Evolutionary conservation across 92 coral and sea anemone species (phyloP).

Genomic region (Epizoanthus scotinus): DNA sequence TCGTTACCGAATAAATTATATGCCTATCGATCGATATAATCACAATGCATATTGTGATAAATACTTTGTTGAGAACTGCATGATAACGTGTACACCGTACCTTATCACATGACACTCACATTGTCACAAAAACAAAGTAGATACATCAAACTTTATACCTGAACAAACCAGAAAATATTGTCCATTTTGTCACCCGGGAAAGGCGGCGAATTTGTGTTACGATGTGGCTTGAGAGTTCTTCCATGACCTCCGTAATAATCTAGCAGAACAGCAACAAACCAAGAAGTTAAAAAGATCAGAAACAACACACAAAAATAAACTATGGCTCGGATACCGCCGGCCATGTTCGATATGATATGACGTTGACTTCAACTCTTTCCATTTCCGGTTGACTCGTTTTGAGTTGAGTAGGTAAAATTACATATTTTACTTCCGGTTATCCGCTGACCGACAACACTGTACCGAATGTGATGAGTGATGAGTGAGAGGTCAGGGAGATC

Average conservation of each 20-base stretch:
- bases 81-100: not conserved
- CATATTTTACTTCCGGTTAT: not conserved
- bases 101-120: constrained; percentile 27
- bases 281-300: constrained; percentile 71
- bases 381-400: constrained; percentile 34
- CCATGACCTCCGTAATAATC: constrained; percentile 92
- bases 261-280: constrained; percentile 80
- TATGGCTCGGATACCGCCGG: constrained; percentile 56
- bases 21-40: no score
- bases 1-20: no score
- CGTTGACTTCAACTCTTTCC: not conserved
- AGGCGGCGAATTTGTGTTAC: constrained; percentile 70
- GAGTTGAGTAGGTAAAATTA: not conserved
- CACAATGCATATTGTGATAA: not conserved
- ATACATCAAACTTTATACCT: constrained; percentile 67
- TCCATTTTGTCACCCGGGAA: constrained; percentile 83
- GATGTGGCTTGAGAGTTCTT: constrained; percentile 60
- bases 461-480: not conserved
- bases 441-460: constrained; percentile 14
- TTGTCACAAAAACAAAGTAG: not conserved
- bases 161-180: constrained; percentile 91
- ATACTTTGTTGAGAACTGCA: not conserved
- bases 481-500: no score
- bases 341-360: constrained; percentile 53
- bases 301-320: constrained; percentile 66